Evolutionary conservation across 2,113 vertebrate species (phyloP).

Genomic region (Rhodinocichla rosea): DNA sequence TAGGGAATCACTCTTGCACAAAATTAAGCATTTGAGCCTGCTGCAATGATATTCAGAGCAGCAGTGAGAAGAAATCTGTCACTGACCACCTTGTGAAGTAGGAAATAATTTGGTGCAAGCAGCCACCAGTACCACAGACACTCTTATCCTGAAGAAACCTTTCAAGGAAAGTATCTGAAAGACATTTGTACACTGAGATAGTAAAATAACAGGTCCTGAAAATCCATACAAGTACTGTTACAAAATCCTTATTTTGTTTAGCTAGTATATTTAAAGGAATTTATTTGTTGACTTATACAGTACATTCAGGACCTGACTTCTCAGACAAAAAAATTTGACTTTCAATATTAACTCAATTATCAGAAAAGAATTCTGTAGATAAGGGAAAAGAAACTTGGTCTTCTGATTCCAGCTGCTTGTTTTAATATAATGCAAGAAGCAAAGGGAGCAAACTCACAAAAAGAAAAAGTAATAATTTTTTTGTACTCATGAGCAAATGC

Average conservation of each 20-base stretch:
- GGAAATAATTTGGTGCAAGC: neutral
- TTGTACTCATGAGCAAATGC: neutral
- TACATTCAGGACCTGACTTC: neutral
- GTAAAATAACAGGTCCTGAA: neutral
- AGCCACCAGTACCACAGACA: neutral
- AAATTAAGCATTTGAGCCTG: neutral
- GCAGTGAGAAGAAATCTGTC: neutral
- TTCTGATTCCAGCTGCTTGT: neutral
- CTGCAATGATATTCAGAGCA: neutral
- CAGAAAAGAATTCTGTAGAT: neutral
- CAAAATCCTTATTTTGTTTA: neutral
- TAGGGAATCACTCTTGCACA: slow-evolving; percentile 11
- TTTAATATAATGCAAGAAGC: neutral
- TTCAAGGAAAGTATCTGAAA: neutral
- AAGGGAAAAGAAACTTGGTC: neutral
- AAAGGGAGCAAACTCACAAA: neutral
- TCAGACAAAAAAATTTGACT: neutral
- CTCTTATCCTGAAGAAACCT: neutral
- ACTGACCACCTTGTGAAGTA: neutral
- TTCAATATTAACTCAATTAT: neutral
- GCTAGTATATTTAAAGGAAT: neutral
- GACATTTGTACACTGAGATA: neutral
- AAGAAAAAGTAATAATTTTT: neutral
- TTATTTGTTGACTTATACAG: neutral
- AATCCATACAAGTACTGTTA: neutral